phyloP scores from a whole-genome alignment of 2,888 invertebrate genomes.

The Hemithea aestivaria region DNA sequence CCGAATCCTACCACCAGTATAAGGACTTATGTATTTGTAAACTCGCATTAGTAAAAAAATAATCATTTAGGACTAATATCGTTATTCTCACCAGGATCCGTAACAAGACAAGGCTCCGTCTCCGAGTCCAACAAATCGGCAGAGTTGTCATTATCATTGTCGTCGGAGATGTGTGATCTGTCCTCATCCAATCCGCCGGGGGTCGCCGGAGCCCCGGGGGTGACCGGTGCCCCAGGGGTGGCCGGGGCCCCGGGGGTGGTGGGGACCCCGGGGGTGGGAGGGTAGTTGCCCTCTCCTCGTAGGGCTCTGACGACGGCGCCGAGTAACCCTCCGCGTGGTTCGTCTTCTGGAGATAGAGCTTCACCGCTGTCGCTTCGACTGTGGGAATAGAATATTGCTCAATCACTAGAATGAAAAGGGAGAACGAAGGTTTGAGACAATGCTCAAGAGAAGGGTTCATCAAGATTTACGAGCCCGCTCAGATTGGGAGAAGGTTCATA shows the following conservation, averaged over 20 bases:
- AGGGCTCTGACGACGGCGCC: constrained; percentile 85
- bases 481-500: too few species aligned
- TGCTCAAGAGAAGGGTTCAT: too few species aligned
- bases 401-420: too few species aligned
- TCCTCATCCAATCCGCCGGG: constrained; percentile 45
- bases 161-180: constrained; percentile 59
- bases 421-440: too few species aligned
- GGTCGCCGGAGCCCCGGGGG: constrained; percentile 11
- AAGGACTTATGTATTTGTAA: too few species aligned
- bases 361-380: constrained; percentile 84
- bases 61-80: too few species aligned
- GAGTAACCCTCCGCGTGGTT: constrained; percentile 74
- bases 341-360: constrained; percentile 82
- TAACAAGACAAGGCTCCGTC: constrained; percentile 90
- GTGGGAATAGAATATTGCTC: constrained; percentile 13
- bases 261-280: constrained; percentile 23
- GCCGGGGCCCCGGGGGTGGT: constrained; percentile 1
- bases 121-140: constrained; percentile 89
- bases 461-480: too few species aligned
- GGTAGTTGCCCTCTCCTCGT: constrained; percentile 36
- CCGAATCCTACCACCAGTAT: too few species aligned
- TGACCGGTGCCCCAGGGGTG: constrained; percentile 20
- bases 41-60: too few species aligned
- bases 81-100: constrained; percentile 81
- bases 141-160: constrained; percentile 86